A percentile compares a stretch with the other conserved stretches of the same genome.
phyloP scores from a whole-genome alignment of 2,888 invertebrate species.

The Amblyteles armatorius region DNA sequence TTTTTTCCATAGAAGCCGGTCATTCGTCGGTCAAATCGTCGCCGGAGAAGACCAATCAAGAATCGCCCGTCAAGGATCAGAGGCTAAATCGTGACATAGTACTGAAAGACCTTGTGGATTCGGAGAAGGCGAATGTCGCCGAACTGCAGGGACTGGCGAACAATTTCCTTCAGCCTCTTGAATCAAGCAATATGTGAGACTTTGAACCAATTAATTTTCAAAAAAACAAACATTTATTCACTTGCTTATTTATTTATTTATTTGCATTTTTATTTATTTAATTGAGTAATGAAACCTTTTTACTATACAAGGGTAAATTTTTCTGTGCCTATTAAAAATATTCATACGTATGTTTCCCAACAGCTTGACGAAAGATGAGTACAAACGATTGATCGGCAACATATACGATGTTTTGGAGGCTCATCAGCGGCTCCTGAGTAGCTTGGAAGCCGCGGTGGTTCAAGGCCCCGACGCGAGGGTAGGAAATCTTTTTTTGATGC shows the following conservation, averaged over 20 bases:
- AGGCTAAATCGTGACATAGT: constrained; percentile 94
- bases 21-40: constrained; percentile 88
- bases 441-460: constrained; percentile 92
- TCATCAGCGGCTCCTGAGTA: constrained; percentile 92
- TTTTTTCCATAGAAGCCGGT: constrained; percentile 84
- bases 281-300: too few species aligned
- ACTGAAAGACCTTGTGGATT: constrained; percentile 95
- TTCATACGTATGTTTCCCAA: background rate
- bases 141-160: constrained; percentile 94
- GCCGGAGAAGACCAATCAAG: constrained; percentile 87
- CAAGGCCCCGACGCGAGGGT: constrained; percentile 92
- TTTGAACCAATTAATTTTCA: too few species aligned
- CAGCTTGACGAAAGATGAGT: constrained; percentile 94
- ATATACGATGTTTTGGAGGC: constrained; percentile 94
- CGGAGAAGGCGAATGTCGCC: constrained; percentile 95
- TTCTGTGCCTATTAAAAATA: too few species aligned
- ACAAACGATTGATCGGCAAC: constrained; percentile 94
- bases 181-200: constrained; percentile 93
- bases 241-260: background rate
- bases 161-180: constrained; percentile 95
- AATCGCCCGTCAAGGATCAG: constrained; percentile 83
- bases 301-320: too few species aligned
- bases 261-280: background rate
- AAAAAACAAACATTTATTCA: background rate
- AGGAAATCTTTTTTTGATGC: constrained; percentile 95